phyloP scores from a whole-genome alignment of 2,797 vertebrate genomes.

The Ctenopoma multispine region DNA sequence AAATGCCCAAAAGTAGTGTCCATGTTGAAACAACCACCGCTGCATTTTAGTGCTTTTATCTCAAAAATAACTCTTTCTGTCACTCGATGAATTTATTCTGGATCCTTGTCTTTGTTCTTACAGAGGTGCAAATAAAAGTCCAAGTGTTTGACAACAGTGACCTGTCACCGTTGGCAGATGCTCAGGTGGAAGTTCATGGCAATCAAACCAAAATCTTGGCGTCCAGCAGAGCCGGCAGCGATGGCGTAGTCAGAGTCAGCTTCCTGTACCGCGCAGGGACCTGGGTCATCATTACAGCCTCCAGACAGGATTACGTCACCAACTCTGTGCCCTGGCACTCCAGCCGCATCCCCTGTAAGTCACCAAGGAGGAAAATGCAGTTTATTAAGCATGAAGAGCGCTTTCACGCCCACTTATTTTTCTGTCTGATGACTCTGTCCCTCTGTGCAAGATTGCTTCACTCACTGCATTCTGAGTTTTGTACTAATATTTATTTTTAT shows the following conservation, averaged over 20 bases:
- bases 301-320: constrained; percentile 91
- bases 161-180: constrained; percentile 88
- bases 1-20: too few species aligned
- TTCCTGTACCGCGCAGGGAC: constrained; percentile 91
- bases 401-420: neutral
- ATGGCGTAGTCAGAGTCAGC: constrained; percentile 86
- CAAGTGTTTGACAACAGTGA: constrained; percentile 96
- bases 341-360: constrained; percentile 92
- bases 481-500: too few species aligned
- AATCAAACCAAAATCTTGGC: constrained; percentile 88
- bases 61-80: neutral
- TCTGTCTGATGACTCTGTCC: too few species aligned
- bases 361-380: neutral
- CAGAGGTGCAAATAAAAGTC: constrained; percentile 96
- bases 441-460: too few species aligned
- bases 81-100: too few species aligned
- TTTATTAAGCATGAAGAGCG: neutral
- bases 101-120: neutral
- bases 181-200: constrained; percentile 89
- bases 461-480: too few species aligned
- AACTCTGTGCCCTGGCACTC: constrained; percentile 96
- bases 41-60: too few species aligned
- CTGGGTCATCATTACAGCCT: constrained; percentile 93
- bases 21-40: too few species aligned
- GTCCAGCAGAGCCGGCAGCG: constrained; percentile 82